phyloP scores from a whole-genome alignment of 2,113 vertebrate genomes.

The Serinus canaria region DNA sequence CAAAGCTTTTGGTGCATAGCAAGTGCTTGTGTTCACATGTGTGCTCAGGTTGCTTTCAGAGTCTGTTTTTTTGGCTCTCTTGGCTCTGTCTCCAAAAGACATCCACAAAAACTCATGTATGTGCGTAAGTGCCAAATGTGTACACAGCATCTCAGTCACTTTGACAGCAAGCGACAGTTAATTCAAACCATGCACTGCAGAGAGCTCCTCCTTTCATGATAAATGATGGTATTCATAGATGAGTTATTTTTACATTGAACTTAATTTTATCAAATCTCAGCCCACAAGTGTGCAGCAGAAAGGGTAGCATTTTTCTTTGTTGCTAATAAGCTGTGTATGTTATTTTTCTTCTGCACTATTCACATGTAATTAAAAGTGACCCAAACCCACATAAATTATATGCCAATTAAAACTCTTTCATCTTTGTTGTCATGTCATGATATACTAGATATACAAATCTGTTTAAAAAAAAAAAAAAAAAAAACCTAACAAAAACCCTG shows the following conservation, averaged over 20 bases:
- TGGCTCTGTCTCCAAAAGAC: not conserved
- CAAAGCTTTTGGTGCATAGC: not conserved
- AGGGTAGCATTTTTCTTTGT: not conserved
- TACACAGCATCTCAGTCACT: not conserved
- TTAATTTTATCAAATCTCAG: not conserved
- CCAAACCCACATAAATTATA: not conserved
- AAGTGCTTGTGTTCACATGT: not conserved
- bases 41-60: not conserved
- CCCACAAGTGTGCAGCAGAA: not conserved
- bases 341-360: not conserved
- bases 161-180: not conserved
- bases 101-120: not conserved
- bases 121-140: not conserved
- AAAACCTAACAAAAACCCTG: not conserved
- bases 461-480: too few relatives aligned
- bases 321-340: not conserved
- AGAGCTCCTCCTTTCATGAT: not conserved
- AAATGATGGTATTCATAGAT: constrained; percentile 2
- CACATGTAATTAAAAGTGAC: not conserved
- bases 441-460: not conserved
- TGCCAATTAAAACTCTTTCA: not conserved
- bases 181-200: constrained; percentile 28
- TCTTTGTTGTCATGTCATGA: not conserved
- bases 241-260: not conserved
- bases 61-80: not conserved